A percentile compares a stretch with the other conserved stretches of the same genome.
Conservation (phyloP, 2,113 vertebrate genomes). For the Amazona guildingii region DNA sequence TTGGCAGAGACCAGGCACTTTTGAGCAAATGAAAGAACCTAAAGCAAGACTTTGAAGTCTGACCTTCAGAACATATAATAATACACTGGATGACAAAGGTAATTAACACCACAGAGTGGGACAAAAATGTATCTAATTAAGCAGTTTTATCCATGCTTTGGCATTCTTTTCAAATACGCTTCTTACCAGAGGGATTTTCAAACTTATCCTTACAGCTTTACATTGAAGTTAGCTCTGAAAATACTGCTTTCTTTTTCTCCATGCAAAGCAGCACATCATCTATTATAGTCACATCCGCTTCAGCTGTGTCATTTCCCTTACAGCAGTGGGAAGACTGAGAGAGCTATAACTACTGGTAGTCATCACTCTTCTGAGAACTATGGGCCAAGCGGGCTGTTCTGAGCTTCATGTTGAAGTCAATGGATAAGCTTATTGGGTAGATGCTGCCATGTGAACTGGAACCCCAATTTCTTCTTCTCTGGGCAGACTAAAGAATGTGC, state of each 20-base stretch:
- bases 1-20: not conserved
- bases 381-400: not conserved
- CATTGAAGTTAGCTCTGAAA: not conserved
- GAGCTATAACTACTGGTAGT: not conserved
- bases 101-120: not conserved
- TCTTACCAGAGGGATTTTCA: not conserved
- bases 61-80: not conserved
- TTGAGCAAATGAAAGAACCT: not conserved
- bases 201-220: not conserved
- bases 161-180: not conserved
- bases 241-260: not conserved
- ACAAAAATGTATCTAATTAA: not conserved
- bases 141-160: not conserved
- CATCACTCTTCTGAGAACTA: not conserved
- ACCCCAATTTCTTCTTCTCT: not conserved
- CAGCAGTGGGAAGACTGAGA: not conserved
- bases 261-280: not conserved
- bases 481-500: not conserved
- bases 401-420: not conserved
- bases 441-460: not conserved
- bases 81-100: not conserved
- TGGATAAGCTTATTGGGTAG: not conserved
- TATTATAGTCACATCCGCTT: not conserved
- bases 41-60: slow-evolving; percentile 17
- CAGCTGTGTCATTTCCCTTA: not conserved